Conservation (phyloP, 2,113 vertebrate genomes). For the Corapipo altera region DNA sequence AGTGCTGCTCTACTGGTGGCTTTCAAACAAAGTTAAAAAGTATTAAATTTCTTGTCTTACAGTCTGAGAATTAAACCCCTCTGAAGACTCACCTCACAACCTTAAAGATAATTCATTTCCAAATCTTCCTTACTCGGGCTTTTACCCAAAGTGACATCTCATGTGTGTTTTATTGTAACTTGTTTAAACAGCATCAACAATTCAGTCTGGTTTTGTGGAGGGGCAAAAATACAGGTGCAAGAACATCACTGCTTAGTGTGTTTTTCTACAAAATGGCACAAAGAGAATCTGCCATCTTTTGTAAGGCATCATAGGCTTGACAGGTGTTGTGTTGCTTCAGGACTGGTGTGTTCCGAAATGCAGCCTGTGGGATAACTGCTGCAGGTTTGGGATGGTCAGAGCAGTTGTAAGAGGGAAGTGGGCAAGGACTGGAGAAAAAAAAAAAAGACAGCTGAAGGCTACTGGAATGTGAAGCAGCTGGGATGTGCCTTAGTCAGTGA, state of each 20-base stretch:
- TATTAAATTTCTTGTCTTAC: background rate
- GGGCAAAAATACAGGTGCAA: background rate
- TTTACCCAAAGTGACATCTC: background rate
- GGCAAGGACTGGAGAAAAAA: background rate
- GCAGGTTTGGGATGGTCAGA: background rate
- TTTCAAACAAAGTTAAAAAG: background rate
- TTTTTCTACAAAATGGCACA: background rate
- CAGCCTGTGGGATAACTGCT: background rate
- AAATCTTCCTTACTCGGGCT: background rate
- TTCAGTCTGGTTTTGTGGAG: background rate
- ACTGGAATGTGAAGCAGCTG: constrained; percentile 37
- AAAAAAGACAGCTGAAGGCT: constrained; percentile 46
- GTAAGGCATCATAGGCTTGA: rapidly evolving
- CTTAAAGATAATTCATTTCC: background rate
- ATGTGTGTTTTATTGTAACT: background rate
- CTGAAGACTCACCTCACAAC: background rate
- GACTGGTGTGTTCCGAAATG: background rate
- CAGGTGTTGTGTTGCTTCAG: background rate
- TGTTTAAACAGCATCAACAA: background rate
- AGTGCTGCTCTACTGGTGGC: background rate
- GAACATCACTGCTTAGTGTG: rapidly evolving
- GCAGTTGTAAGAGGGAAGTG: background rate
- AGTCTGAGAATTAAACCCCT: background rate
- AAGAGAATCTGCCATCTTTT: background rate
- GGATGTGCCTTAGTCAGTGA: constrained; percentile 20